phyloP scores from a whole-genome alignment of 2,888 invertebrate genomes.

The Callinectes sapidus region DNA sequence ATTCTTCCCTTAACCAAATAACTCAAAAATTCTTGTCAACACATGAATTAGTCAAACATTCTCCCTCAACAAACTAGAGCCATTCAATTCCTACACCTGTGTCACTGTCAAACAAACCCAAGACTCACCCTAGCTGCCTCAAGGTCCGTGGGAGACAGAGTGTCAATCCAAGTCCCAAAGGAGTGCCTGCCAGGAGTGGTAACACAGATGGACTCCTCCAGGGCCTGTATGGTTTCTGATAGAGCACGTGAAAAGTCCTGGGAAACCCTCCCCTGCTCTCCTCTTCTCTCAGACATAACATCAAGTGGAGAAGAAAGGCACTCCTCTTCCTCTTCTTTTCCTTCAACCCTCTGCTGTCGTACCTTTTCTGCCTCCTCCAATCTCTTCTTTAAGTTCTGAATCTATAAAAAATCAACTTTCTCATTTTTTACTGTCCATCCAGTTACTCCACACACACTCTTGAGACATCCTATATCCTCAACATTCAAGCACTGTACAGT shows the following conservation, averaged over 20 bases:
- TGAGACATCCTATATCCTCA: too few relatives aligned
- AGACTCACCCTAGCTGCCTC: conserved; percentile 10
- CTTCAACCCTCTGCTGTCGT: background rate
- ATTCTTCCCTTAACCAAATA: too few relatives aligned
- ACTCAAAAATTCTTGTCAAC: too few relatives aligned
- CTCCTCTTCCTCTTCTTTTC: background rate
- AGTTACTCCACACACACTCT: too few relatives aligned
- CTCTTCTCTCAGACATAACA: background rate
- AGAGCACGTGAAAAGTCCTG: conserved; percentile 47
- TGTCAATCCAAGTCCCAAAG: conserved; percentile 37
- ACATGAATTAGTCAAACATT: too few relatives aligned
- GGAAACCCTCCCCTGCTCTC: background rate
- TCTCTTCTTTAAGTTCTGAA: background rate
- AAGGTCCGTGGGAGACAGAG: conserved; percentile 37
- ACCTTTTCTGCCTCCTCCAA: background rate
- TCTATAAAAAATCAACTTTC: background rate
- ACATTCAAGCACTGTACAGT: too few relatives aligned
- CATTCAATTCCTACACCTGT: background rate
- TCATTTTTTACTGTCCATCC: background rate
- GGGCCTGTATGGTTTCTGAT: conserved; percentile 48
- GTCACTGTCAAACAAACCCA: background rate
- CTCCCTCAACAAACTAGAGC: too few relatives aligned
- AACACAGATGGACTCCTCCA: conserved; percentile 51
- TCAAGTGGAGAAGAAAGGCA: background rate
- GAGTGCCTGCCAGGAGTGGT: conserved; percentile 39